Base-by-base conservation (phyloP, 2,888 invertebrate species). In the Eristalis tenax region DNA sequence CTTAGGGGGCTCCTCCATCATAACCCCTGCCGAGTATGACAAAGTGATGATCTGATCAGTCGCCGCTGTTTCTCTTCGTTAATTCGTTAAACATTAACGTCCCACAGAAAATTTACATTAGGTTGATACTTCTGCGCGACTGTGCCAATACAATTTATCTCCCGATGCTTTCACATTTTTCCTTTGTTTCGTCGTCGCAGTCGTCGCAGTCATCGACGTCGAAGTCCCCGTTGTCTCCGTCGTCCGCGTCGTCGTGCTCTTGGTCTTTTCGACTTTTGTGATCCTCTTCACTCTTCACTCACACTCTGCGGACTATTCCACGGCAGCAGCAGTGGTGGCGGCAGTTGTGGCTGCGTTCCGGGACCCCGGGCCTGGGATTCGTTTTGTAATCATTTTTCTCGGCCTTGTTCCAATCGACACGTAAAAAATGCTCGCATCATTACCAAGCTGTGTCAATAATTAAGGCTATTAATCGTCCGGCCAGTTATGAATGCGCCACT, bases 21-120 rank as follows among this genome's bases (percentile, higher is more conserved):
- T 88, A 78, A 82, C 83, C 86, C 89, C 89, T 71, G 89, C 89
- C 88, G 89, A 78, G 88, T 85, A 88, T 89, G 90, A 90, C 89
- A 90, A 90, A 90, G 89, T 90, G 90, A 89, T 89, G 89, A 89
- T 89, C 89, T 90, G 89, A 89, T 89, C 85, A 88, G 85, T 85
- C 85, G 88, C 85, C 88, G 85, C 85, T 88, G 89, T 88, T 89
- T 89, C 89, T 89, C 89, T 89, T 89, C 89, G 90, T 87, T 87
- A 87, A 87, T 87, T 87, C 87, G 87, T 87, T 87, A 87, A 87
- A 87, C 87, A 89, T 89, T 89, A 89, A 89, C 89, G 83, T 89
- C 88, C 89, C 89, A 85, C 87, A 83, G 87, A 83, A 87, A 87
- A 83, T 87, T 79, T 87, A 87, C 87, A 87, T 87, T 87, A 87